Percentiles rank a stretch among this genome's conserved stretches.
Conservation (phyloP, 2,888 invertebrate species). For the Epinotia brunnichana region DNA sequence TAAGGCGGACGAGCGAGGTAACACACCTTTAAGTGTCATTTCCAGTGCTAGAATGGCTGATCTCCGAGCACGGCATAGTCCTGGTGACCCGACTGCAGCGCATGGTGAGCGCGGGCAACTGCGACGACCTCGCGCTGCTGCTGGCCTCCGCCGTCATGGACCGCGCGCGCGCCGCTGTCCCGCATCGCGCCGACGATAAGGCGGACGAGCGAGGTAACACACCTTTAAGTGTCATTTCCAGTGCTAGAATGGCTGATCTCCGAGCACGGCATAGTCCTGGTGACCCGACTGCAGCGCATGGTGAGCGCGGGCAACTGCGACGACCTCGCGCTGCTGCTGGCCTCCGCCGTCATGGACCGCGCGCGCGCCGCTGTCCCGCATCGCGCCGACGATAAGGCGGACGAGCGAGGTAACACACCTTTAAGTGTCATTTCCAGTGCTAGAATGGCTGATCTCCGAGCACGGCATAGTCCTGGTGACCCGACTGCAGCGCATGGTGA, state of each 20-base stretch:
- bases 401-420: not conserved
- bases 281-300: conserved; percentile 85
- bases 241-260: conserved; percentile 84
- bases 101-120: conserved; percentile 82
- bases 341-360: conserved; percentile 82
- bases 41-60: conserved; percentile 83
- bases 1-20: not conserved
- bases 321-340: conserved; percentile 85
- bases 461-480: too few species aligned
- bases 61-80: too few species aligned
- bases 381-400: not conserved
- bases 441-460: too few species aligned
- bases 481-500: too few species aligned
- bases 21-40: too few species aligned
- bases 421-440: too few species aligned
- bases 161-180: conserved; percentile 65
- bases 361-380: conserved; percentile 57
- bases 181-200: not conserved
- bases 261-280: conserved; percentile 84
- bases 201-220: not conserved
- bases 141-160: conserved; percentile 83
- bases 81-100: conserved; percentile 82
- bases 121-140: conserved; percentile 83
- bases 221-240: too few species aligned
- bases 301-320: conserved; percentile 84